Percentiles rank a stretch among this genome's conserved stretches.
phyloP scores from a whole-genome alignment of 2,113 vertebrate species.

The Oreochromis spilurus region DNA sequence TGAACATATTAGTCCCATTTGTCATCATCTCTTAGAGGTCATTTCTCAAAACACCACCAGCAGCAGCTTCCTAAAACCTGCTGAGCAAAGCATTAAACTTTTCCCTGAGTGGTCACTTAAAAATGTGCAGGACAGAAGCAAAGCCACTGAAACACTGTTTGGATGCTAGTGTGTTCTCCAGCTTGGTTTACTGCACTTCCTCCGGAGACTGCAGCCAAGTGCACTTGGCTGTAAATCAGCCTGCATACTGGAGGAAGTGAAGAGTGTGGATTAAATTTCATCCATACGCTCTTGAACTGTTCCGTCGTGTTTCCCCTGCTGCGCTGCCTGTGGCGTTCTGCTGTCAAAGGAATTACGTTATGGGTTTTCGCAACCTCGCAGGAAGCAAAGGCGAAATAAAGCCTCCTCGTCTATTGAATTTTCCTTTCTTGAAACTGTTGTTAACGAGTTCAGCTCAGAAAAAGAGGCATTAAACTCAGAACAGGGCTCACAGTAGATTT shows the following conservation, averaged over 20 bases:
- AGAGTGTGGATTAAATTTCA: constrained; percentile 26
- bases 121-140: not conserved
- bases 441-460: not conserved
- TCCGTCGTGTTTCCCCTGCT: constrained; percentile 10
- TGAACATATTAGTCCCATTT: not conserved
- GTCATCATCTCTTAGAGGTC: not conserved
- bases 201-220: not conserved
- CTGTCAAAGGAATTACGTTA: constrained; percentile 57
- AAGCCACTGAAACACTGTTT: not conserved
- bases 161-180: not conserved
- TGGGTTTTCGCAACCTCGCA: not conserved
- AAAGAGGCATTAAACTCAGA: not conserved
- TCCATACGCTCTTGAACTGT: constrained; percentile 15
- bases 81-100: not conserved
- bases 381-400: not conserved
- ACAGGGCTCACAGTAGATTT: not conserved
- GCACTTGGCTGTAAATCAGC: constrained; percentile 36
- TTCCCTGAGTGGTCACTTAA: not conserved
- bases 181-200: not conserved
- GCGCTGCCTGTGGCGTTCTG: constrained; percentile 1
- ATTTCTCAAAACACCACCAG: not conserved
- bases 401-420: not conserved
- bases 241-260: constrained; percentile 9
- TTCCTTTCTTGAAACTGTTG: not conserved
- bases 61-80: not conserved